Conservation (phyloP, 2,113 vertebrate species). For the Ptilonorhynchus violaceus region DNA sequence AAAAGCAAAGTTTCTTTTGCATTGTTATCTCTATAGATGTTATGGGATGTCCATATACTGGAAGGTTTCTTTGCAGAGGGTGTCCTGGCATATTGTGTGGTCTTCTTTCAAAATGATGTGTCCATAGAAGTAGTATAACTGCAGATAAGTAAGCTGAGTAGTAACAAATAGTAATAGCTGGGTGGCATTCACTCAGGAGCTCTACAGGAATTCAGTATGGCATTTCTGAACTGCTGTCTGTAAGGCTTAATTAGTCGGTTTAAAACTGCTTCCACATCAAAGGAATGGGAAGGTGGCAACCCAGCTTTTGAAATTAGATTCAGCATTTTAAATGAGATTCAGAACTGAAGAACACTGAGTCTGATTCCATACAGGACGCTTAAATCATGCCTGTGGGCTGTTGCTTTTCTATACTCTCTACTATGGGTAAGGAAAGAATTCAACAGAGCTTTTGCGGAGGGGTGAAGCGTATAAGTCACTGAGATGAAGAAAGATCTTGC, state of each 20-base stretch:
- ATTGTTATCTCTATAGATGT: not conserved
- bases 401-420: not conserved
- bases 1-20: not conserved
- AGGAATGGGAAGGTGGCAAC: not conserved
- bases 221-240: not conserved
- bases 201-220: not conserved
- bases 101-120: not conserved
- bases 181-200: not conserved
- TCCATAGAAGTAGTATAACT: not conserved
- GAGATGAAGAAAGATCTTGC: not conserved
- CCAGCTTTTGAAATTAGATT: not conserved
- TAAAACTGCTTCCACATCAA: not conserved
- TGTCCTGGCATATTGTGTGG: not conserved
- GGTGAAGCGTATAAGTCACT: not conserved
- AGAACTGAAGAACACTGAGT: not conserved
- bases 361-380: not conserved
- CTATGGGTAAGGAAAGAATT: not conserved
- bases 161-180: not conserved
- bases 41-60: rapidly evolving
- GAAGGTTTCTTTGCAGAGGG: not conserved
- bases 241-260: not conserved
- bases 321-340: not conserved
- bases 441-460: not conserved
- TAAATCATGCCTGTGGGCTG: not conserved
- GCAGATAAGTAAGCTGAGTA: not conserved